Evolutionary conservation across 2,797 vertebrate genomes (phyloP).

Genomic region (Halcyon chelicuti): DNA sequence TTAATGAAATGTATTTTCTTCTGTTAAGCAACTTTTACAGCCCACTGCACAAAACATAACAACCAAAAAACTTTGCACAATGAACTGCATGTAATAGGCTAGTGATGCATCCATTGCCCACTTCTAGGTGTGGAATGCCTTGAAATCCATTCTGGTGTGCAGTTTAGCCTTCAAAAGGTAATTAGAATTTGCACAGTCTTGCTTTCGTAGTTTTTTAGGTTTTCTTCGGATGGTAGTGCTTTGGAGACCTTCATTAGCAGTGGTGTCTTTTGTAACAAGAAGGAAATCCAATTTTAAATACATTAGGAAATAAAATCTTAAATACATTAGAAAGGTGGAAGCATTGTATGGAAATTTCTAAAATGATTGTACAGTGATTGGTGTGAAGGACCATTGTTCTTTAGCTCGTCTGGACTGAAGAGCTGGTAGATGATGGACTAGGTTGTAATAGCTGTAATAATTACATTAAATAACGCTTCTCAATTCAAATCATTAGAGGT

Average conservation of each 20-base stretch:
- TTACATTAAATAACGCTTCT: background rate
- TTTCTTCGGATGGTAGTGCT: background rate
- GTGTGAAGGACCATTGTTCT: accelerated
- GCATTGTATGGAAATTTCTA: background rate
- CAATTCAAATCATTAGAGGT: background rate
- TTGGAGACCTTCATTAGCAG: conserved; percentile 19
- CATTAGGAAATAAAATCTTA: background rate
- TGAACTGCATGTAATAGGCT: conserved; percentile 31
- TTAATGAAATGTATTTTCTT: conserved; percentile 65
- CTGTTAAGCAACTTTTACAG: conserved; percentile 52
- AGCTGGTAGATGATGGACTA: background rate
- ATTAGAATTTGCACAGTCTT: conserved; percentile 17
- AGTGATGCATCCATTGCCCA: background rate
- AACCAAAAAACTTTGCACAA: conserved; percentile 29
- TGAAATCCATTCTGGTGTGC: conserved; percentile 34
- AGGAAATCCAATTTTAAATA: background rate
- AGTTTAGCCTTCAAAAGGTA: background rate
- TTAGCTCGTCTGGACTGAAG: background rate
- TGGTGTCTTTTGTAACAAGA: background rate
- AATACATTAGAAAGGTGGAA: background rate
- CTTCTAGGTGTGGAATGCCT: conserved; percentile 7
- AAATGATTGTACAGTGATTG: background rate
- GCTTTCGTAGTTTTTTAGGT: background rate
- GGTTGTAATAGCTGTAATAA: background rate
- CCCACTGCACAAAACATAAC: conserved; percentile 3